Evolutionary conservation across 1,140 invertebrate species (phyloP).

Genomic region (Ceratoteleas bidentatus): DNA sequence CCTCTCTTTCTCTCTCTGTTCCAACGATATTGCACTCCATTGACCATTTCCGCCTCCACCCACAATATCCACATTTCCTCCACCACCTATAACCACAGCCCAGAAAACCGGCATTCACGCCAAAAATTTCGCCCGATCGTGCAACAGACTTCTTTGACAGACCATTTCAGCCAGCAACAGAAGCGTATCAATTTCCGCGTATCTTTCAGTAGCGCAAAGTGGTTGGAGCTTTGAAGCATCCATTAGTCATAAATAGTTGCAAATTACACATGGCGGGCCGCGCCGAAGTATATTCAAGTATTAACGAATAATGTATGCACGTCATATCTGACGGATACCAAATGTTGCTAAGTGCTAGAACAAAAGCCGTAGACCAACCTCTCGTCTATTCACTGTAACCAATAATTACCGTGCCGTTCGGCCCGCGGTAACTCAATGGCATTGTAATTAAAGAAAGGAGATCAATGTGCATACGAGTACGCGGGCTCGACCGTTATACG

Average conservation of each 20-base stretch:
- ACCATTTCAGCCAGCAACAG: conserved; percentile 8
- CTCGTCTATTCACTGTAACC: conserved; percentile 72
- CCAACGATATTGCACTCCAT: too few relatives aligned
- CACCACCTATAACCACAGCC: too few relatives aligned
- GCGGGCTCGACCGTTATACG: conserved; percentile 59
- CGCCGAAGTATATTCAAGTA: conserved; percentile 32
- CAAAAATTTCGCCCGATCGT: too few relatives aligned
- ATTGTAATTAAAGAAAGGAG: conserved; percentile 78
- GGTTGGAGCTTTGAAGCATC: conserved; percentile 36
- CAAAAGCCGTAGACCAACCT: conserved; percentile 64
- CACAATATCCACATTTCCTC: too few relatives aligned
- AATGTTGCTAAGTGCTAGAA: conserved; percentile 76
- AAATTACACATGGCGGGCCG: conserved; percentile 11
- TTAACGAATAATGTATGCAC: conserved; percentile 41
- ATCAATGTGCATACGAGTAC: conserved; percentile 40
- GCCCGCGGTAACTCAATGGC: conserved; percentile 37
- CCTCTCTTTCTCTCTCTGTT: too few relatives aligned
- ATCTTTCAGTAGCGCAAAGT: conserved; percentile 45
- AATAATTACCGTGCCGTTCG: conserved; percentile 75
- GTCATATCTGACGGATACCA: conserved; percentile 67
- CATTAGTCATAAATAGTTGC: conserved; percentile 44
- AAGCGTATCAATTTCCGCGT: conserved; percentile 33
- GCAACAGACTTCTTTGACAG: conserved; percentile 3
- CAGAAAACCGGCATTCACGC: too few relatives aligned
- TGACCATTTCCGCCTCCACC: too few relatives aligned